phyloP scores from a whole-genome alignment of 2,888 invertebrate species.

The Eurois occulta region DNA sequence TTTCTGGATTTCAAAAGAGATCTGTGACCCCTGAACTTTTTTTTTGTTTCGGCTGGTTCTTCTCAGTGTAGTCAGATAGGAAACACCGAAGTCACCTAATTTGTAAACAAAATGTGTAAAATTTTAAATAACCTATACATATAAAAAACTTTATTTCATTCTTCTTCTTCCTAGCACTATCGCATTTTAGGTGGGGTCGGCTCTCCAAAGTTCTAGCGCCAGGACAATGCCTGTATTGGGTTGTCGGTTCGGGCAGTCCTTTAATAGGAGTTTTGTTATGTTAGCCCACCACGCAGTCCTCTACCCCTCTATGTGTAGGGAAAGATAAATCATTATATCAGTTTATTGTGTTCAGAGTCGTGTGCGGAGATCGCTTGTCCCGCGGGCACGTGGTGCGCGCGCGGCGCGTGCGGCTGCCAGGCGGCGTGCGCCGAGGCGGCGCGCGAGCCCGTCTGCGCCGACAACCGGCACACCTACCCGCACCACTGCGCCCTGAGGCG shows the following conservation, averaged over 20 bases:
- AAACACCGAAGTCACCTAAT: not conserved
- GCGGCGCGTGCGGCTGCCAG: constrained; percentile 96
- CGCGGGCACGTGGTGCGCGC: constrained; percentile 95
- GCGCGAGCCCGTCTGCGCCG: constrained; percentile 94
- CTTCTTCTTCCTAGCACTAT: not conserved
- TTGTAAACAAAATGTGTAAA: not conserved
- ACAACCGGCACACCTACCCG: constrained; percentile 93
- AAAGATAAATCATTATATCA: not conserved
- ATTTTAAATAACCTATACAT: too few species aligned
- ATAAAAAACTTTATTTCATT: not conserved
- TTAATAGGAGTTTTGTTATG: not conserved
- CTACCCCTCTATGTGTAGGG: not conserved
- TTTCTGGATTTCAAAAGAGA: not conserved
- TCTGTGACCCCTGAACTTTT: not conserved
- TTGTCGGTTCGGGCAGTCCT: not conserved
- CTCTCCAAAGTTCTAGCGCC: not conserved
- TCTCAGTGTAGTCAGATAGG: not conserved
- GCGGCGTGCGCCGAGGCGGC: constrained; percentile 92
- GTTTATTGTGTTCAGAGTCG: constrained; percentile 90
- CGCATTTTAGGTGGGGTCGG: not conserved
- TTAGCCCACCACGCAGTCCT: not conserved
- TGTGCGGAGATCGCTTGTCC: constrained; percentile 95
- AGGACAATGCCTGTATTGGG: not conserved
- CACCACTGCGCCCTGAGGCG: constrained; percentile 96
- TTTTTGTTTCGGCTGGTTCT: not conserved